Base-by-base conservation (phyloP, 1,140 invertebrate genomes). In the Hyles euphorbiae region DNA sequence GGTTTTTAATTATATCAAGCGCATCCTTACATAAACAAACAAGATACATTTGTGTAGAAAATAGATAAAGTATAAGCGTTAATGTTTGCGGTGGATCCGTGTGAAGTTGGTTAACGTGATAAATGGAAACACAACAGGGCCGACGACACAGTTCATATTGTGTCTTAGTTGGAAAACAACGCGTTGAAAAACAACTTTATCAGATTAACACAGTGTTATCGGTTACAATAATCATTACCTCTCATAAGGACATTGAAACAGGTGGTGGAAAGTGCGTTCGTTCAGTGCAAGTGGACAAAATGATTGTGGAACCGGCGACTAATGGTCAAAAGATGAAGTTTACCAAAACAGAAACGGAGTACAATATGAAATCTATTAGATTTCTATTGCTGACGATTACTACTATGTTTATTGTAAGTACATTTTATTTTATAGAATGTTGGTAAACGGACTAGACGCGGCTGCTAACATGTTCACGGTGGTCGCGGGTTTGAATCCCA, bases 321-420 rank as follows among this genome's bases (percentile, higher is more conserved):
- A 70, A 71, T 32, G 57, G 56, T 7, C 61, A 70, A 51, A 75
- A 72, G 49, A 81, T 85, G 68, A 78, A 79, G 51, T 78, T 86
- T 47, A 75, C 59, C 9, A 88, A 87, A 51, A 81, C 83, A 0
- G 83, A 88, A 61, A 68, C 74, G 47, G 83, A 88, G 45, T 87
- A 87, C 67, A 87, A 84, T 48, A 84, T 88, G 86, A 88, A 83
- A 67, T 87, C 83, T 56, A 79, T 88, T 60, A 74, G 83, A 59
- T 88, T 87, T 81, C 73, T 88, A 2, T 61, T 88, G 65, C 63
- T 88, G 55, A 84, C 78, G 0, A 88, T 87, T 49, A 88, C 86
- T 1, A 67, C 78, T 2, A 87, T 88, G 83, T 88, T 88, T 70
- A 79, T 87, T 52, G 86, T 88, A 68, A 87, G 86, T 88, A 74